Percentiles rank a stretch among this genome's conserved stretches.
These are phyloP conservation scores for Aplysia californica DNA, from an alignment of 1,140 invertebrate species.

Conservation along the genomic window DNA sequence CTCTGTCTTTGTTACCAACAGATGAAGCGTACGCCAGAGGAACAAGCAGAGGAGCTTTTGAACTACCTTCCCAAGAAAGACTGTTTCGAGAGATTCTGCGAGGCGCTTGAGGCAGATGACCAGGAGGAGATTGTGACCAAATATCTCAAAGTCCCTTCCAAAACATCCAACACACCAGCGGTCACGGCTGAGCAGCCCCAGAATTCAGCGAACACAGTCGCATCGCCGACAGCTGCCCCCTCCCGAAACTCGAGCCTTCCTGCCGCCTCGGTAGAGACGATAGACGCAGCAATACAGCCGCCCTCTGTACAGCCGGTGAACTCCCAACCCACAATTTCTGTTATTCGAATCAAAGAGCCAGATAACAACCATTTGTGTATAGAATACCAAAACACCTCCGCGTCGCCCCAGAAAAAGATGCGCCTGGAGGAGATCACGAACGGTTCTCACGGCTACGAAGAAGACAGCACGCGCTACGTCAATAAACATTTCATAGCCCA, in stretches of 20 bases:
- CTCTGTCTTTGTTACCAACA: too few relatives aligned
- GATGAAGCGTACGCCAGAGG: conserved; percentile 40
- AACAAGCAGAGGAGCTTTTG: conserved; percentile 54
- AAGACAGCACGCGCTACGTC: conserved; percentile 11
- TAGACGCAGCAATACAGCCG: background rate
- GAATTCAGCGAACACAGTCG: background rate
- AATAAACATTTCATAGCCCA: conserved; percentile 25
- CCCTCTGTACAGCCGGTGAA: background rate
- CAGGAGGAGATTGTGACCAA: conserved; percentile 50
- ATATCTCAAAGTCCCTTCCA: conserved; percentile 35
- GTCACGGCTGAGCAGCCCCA: background rate
- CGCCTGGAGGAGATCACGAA: background rate
- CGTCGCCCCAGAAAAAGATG: background rate
- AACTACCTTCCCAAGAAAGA: conserved; percentile 45
- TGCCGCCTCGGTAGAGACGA: background rate
- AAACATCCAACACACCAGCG: too few relatives aligned
- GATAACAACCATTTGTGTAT: conserved; percentile 34
- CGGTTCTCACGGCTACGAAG: background rate
- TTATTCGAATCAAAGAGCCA: conserved; percentile 32
- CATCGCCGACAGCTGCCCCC: background rate
- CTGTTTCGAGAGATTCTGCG: conserved; percentile 54
- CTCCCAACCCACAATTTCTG: background rate
- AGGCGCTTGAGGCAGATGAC: conserved; percentile 50
- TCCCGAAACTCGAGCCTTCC: background rate
- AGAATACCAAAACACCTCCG: background rate